These are phyloP conservation scores for Machimus atricapillus DNA, from an alignment of 2,888 invertebrate genomes.

Conservation along the genomic window DNA sequence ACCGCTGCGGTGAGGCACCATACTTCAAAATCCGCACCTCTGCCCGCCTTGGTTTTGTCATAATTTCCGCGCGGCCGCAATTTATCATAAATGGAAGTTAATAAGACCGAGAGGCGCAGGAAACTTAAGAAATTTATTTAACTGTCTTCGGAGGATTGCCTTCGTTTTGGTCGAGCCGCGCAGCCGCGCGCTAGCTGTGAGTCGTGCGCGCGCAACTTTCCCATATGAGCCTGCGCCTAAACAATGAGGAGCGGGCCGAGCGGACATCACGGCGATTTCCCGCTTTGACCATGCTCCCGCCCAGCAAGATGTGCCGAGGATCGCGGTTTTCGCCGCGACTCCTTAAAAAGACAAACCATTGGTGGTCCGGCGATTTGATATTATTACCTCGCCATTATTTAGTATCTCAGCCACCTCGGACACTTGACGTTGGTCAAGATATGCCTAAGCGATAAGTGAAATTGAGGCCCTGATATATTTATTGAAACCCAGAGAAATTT, in stretches of 20 bases:
- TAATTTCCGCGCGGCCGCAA: conserved; percentile 12
- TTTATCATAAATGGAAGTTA: conserved; percentile 34
- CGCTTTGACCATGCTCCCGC: conserved; percentile 31
- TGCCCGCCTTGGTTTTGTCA: conserved; percentile 4
- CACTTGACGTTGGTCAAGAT: conserved; percentile 28
- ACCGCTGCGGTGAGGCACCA: not conserved
- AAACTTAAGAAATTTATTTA: conserved; percentile 17
- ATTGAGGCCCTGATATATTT: conserved; percentile 32
- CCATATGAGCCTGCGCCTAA: conserved; percentile 23
- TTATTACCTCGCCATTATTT: conserved; percentile 9
- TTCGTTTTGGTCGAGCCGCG: not conserved
- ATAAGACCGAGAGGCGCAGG: not conserved
- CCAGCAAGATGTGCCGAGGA: conserved; percentile 6
- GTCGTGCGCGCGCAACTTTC: conserved; percentile 35
- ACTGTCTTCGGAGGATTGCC: conserved; percentile 26
- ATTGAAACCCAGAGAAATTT: conserved; percentile 7
- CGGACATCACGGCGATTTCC: conserved; percentile 18
- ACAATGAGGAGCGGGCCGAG: conserved; percentile 13
- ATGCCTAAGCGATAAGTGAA: not conserved
- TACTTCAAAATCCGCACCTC: not conserved
- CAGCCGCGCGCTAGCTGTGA: not conserved
- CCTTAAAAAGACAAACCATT: conserved; percentile 24
- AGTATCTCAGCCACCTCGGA: conserved; percentile 18
- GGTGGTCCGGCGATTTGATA: conserved; percentile 12
- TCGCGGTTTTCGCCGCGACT: not conserved